These are phyloP conservation scores for Octonoba sinensis DNA, from an alignment of 2,888 invertebrate species.

Conservation along the genomic window DNA sequence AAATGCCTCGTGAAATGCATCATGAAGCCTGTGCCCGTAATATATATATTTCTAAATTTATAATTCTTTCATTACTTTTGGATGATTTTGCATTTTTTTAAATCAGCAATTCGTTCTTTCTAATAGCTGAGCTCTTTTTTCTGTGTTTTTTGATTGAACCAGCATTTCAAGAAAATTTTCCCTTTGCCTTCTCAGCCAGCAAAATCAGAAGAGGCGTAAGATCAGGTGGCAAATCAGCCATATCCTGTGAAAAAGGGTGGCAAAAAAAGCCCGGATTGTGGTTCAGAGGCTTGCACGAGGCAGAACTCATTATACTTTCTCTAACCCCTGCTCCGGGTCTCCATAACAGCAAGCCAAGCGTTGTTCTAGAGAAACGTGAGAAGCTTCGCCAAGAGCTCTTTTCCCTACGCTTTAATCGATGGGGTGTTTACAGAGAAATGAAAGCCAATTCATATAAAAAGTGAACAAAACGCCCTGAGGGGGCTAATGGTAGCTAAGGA, in stretches of 20 bases:
- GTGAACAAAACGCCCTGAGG: not conserved
- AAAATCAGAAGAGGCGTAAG: constrained; percentile 13
- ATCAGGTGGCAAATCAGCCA: constrained; percentile 52
- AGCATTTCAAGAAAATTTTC: too few relatives aligned
- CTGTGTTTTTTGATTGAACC: too few relatives aligned
- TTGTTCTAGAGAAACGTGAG: constrained; percentile 41
- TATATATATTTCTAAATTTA: too few relatives aligned
- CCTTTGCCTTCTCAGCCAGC: not conserved
- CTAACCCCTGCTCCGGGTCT: constrained; percentile 6
- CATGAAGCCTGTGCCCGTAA: too few relatives aligned
- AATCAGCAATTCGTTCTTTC: too few relatives aligned
- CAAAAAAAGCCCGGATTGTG: constrained; percentile 2
- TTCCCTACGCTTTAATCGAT: constrained; percentile 2
- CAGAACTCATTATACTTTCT: constrained; percentile 35
- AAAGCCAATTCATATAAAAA: constrained; percentile 7
- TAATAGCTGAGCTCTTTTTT: too few relatives aligned
- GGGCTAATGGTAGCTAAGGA: not conserved
- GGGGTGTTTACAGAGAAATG: constrained; percentile 3
- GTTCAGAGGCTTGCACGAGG: not conserved
- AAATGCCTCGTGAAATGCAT: too few relatives aligned
- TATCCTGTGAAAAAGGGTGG: constrained; percentile 17
- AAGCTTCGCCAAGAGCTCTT: not conserved
- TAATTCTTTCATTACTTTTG: too few relatives aligned
- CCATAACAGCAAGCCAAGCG: constrained; percentile 47
- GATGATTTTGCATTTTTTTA: too few relatives aligned